Conservation (phyloP, 92 coral and sea anemone genomes). For the Bergia sp. region DNA sequence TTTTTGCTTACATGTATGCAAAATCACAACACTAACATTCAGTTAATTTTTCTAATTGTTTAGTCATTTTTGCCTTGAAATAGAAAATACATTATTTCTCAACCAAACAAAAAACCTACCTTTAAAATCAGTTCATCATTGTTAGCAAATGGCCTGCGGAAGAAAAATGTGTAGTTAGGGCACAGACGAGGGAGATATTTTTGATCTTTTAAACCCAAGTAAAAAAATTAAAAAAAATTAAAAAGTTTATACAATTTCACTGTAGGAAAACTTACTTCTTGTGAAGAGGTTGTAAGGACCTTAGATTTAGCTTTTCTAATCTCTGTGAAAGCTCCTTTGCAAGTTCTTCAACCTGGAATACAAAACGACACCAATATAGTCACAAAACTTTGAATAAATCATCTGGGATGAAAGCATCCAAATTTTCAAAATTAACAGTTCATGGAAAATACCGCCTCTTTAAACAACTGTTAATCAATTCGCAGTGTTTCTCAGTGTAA, state of each 20-base stretch:
- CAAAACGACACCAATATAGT: neutral
- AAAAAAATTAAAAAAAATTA: too few species aligned
- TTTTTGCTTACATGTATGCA: too few species aligned
- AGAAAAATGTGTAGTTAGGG: neutral
- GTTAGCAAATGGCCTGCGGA: conserved; percentile 40
- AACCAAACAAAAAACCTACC: conserved; percentile 55
- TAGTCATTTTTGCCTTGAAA: neutral
- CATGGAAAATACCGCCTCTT: too few species aligned
- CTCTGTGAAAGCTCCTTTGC: conserved; percentile 80
- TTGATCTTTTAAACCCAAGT: too few species aligned
- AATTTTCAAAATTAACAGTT: too few species aligned
- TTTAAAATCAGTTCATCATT: conserved; percentile 79
- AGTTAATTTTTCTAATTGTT: too few species aligned
- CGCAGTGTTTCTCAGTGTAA: too few species aligned
- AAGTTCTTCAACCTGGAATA: conserved; percentile 81
- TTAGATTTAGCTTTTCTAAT: conserved; percentile 77
- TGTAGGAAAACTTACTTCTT: conserved; percentile 61
- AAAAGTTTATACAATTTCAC: too few species aligned
- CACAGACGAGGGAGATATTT: too few species aligned
- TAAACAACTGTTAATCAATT: too few species aligned
- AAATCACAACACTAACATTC: neutral
- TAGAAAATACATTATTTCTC: neutral
- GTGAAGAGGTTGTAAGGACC: conserved; percentile 70
- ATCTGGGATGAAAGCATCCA: too few species aligned
- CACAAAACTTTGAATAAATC: too few species aligned